Evolutionary conservation across 2,113 vertebrate species (phyloP).

Genomic region (Pagrus major): DNA sequence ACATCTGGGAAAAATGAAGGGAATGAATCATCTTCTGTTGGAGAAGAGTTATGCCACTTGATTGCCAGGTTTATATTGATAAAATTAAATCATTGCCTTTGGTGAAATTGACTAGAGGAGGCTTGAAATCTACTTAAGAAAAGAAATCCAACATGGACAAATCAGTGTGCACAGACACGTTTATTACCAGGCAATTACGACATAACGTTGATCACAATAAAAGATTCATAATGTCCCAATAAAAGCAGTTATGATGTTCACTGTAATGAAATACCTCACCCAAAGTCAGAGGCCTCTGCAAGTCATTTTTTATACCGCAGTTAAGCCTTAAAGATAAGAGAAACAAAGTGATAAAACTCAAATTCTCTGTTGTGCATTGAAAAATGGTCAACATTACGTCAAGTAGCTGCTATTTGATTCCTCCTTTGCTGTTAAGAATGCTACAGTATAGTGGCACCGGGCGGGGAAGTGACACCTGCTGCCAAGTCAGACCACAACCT

Average conservation of each 20-base stretch:
- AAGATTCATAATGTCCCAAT: neutral
- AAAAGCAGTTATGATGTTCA: neutral
- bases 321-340: neutral
- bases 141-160: neutral
- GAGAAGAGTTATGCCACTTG: neutral
- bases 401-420: neutral
- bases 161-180: neutral
- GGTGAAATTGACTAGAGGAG: neutral
- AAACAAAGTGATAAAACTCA: neutral
- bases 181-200: neutral
- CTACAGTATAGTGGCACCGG: neutral
- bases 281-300: neutral
- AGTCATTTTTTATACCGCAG: neutral
- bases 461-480: neutral
- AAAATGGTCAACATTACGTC: neutral
- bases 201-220: neutral
- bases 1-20: neutral
- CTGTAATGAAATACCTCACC: neutral
- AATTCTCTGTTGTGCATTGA: neutral
- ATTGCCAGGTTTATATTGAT: neutral
- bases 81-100: neutral
- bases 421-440: neutral
- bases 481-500: slow-evolving; percentile 17
- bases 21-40: neutral
- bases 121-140: neutral